A percentile compares a stretch with the other conserved stretches of the same genome.
phyloP scores from a whole-genome alignment of 1,140 invertebrate species.

The Reticulitermes speratus region DNA sequence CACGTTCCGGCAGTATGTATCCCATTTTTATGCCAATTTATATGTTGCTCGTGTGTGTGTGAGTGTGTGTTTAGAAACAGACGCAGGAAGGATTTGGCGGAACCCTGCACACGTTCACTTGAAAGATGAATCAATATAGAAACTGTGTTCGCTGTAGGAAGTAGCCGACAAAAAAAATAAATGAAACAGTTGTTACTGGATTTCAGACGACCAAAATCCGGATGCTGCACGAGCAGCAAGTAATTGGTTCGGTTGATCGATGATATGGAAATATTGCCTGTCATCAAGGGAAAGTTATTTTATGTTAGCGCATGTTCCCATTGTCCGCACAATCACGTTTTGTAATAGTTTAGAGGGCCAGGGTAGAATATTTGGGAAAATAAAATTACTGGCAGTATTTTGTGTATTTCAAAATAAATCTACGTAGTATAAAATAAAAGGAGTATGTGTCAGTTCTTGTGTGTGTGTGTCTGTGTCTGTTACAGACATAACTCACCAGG shows the following conservation, averaged over 20 bases:
- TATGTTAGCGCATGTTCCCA: too few relatives aligned
- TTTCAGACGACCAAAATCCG: not conserved
- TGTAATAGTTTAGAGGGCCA: too few relatives aligned
- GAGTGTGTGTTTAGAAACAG: not conserved
- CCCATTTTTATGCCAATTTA: conserved; percentile 14
- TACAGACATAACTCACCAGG: too few relatives aligned
- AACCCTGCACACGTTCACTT: not conserved
- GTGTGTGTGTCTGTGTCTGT: too few relatives aligned
- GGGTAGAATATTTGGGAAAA: too few relatives aligned
- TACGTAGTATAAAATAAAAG: too few relatives aligned
- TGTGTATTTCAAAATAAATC: too few relatives aligned
- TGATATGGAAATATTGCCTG: not conserved
- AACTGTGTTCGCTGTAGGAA: not conserved
- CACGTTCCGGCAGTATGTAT: not conserved
- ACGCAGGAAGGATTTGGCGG: not conserved
- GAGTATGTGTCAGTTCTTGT: too few relatives aligned
- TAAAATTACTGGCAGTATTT: too few relatives aligned
- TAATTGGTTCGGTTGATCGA: not conserved
- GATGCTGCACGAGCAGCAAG: not conserved
- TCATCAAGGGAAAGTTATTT: not conserved
- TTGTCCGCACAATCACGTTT: too few relatives aligned
- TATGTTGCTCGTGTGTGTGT: not conserved
- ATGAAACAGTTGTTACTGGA: not conserved
- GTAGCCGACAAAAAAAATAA: not conserved
- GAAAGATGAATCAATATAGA: not conserved